A percentile compares a stretch with the other conserved stretches of the same genome.
Conservation (phyloP, 2,888 invertebrate species). For the Pediacus dermestoides region DNA sequence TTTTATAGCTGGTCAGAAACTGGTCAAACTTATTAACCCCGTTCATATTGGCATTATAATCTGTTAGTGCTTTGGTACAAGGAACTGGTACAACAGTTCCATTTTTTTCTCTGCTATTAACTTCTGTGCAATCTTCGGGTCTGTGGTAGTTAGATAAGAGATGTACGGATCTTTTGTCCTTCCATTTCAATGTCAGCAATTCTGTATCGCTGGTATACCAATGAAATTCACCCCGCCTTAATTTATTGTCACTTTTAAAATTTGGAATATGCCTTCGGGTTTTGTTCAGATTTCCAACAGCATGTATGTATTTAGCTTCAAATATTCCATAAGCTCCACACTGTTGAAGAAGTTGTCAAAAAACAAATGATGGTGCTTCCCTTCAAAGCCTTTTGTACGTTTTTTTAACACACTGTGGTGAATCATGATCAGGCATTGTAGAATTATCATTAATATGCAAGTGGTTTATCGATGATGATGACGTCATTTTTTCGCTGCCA, state of each 20-base stretch:
- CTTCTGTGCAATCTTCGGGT: conserved; percentile 18
- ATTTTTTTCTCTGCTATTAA: no score
- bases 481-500: no score
- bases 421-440: no score
- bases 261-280: conserved; percentile 23
- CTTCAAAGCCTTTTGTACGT: conserved; percentile 22
- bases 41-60: no score
- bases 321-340: conserved; percentile 23
- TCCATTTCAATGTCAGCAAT: conserved; percentile 30
- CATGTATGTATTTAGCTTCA: conserved; percentile 19
- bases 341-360: conserved; percentile 36
- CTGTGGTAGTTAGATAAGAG: conserved; percentile 33
- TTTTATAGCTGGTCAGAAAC: conserved; percentile 10
- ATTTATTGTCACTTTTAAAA: conserved; percentile 19
- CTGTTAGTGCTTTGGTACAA: no score
- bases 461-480: no score
- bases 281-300: conserved; percentile 26
- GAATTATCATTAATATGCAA: no score
- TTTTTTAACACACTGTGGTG: conserved; percentile 29
- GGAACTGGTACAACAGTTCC: no score
- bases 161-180: conserved; percentile 31
- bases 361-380: conserved; percentile 28
- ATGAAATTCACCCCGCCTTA: conserved; percentile 30
- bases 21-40: conserved; percentile 14
- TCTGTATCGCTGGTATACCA: conserved; percentile 24